Conservation (phyloP, 92 coral and sea anemone genomes). For the Actinernus sp. region DNA sequence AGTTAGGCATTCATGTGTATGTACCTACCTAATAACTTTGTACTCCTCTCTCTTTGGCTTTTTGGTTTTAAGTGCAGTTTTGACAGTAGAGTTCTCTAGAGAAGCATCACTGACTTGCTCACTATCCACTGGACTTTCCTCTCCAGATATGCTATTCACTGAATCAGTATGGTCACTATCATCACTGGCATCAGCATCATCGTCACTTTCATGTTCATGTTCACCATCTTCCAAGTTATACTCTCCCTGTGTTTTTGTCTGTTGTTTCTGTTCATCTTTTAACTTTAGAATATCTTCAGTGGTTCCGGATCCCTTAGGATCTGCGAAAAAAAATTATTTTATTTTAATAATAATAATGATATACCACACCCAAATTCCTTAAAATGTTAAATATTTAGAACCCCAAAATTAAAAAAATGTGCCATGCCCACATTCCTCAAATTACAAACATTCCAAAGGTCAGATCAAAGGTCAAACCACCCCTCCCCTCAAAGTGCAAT, state of each 20-base stretch:
- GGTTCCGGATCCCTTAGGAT: neutral
- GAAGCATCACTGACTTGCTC: too few relatives aligned
- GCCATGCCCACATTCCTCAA: too few relatives aligned
- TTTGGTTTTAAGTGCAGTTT: slow-evolving; percentile 18
- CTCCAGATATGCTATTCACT: neutral
- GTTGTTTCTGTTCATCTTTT: slow-evolving; percentile 18
- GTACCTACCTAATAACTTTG: slow-evolving; percentile 82
- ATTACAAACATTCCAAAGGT: too few relatives aligned
- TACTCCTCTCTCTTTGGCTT: slow-evolving; percentile 90
- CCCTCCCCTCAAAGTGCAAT: too few relatives aligned
- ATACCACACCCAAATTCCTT: too few relatives aligned
- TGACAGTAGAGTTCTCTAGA: neutral
- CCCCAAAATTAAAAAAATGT: too few relatives aligned
- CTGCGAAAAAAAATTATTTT: too few relatives aligned
- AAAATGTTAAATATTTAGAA: too few relatives aligned
- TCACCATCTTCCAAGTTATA: slow-evolving; percentile 19
- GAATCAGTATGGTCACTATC: neutral
- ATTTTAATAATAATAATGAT: too few relatives aligned
- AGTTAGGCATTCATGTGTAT: too few relatives aligned
- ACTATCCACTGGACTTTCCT: slow-evolving; percentile 9
- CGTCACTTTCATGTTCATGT: neutral
- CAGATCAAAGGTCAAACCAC: too few relatives aligned
- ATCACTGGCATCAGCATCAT: neutral
- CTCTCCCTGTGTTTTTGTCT: neutral
- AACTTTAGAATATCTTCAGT: slow-evolving; percentile 13